A percentile compares a stretch with the other conserved stretches of the same genome.
Evolutionary conservation across 2,888 invertebrate species (phyloP).

Genomic region (Ennomos fuscantarius): DNA sequence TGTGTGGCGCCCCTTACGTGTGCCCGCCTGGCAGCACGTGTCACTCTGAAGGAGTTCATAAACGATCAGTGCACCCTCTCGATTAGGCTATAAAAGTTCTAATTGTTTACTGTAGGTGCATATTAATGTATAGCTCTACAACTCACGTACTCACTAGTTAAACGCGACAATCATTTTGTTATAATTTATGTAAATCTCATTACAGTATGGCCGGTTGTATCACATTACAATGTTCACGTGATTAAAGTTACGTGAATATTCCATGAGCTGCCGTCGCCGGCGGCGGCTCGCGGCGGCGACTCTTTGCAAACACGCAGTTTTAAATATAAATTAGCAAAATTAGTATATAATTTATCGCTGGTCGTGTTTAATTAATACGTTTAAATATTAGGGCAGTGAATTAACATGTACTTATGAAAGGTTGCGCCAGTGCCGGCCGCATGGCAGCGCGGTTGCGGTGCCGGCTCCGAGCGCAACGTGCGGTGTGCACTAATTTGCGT

Average conservation of each 20-base stretch:
- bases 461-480: constrained; percentile 8
- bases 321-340: constrained; percentile 39
- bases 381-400: constrained; percentile 37
- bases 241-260: constrained; percentile 16
- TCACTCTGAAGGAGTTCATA: neutral
- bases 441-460: neutral
- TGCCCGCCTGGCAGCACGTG: neutral
- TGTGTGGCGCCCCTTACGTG: constrained; percentile 17
- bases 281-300: neutral
- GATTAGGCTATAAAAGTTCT: too few species aligned
- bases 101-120: too few species aligned
- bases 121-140: too few species aligned
- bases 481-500: constrained; percentile 39
- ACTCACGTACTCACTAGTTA: too few species aligned
- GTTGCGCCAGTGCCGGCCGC: neutral
- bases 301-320: constrained; percentile 28
- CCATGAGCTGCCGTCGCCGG: neutral
- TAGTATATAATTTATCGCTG: constrained; percentile 32
- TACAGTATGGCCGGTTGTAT: neutral
- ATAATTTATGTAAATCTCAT: too few species aligned
- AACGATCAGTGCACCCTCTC: neutral
- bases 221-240: constrained; percentile 3
- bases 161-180: too few species aligned
- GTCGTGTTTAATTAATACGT: constrained; percentile 35
- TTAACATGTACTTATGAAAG: constrained; percentile 36